Base-by-base conservation (phyloP, 2,797 vertebrate species). In the Todus mexicanus region DNA sequence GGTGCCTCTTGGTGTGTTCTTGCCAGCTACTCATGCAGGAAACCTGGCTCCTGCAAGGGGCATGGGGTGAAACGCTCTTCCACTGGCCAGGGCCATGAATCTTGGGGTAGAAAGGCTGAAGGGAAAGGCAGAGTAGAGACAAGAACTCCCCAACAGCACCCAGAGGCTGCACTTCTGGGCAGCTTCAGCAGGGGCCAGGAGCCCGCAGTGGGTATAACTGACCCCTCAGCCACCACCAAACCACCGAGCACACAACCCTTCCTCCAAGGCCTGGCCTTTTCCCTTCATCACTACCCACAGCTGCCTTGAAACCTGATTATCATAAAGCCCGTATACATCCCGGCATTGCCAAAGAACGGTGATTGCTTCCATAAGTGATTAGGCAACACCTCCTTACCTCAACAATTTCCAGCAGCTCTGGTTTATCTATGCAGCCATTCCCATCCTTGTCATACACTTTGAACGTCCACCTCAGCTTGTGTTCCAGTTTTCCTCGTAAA, bases 391-490 rank as follows among this genome's bases (percentile, higher is more conserved):
- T 27, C 42, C 97, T 92, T 60, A 98, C 98, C 95, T 98, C 97
- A 60, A 98, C 96, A 5, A 98, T 98, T 95, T 98, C 97, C 66
- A 98, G 96, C 33, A 99, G 98, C 97, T 99, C 99, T 18, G 97
- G 97, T 96, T 98, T 99, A 93, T 99, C 99, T 38, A 99, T 99
- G 97, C 98, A 99, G 83, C 99, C 99, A 7, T 98, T 99, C n/a
- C 98, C 98, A 66, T 99, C 99, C 96, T 99, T 99, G 96, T 99
- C 99, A 9, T 99, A 99, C 94, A 99, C 98, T 97, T 99, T 99
- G 97, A 99, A 99, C 3, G 99, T 99, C 99, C 99, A 99, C 97
- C 98, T 99, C 48, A 99, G 98, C 95, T 99, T 99, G 95, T 99
- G 99, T 61, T 99, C 99, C 97, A 99, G 95, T 89, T 99, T 99